These are phyloP conservation scores for Leptopilina drosophilae DNA, from an alignment of 2,888 invertebrate genomes.

Conservation along the genomic window DNA sequence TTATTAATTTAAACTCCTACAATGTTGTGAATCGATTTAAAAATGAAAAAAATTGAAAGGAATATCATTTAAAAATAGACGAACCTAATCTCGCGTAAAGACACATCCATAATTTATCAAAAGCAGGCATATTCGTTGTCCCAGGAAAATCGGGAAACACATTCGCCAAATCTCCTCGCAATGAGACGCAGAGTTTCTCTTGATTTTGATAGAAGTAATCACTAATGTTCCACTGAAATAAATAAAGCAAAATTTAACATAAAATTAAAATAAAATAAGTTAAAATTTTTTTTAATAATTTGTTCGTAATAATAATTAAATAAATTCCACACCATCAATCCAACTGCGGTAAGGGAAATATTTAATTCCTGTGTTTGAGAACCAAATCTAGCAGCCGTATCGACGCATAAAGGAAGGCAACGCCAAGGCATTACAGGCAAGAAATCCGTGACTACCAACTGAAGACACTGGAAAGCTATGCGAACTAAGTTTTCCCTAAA, in stretches of 20 bases:
- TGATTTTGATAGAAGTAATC: slow-evolving; percentile 98
- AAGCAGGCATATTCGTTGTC: slow-evolving; percentile 89
- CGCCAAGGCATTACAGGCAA: slow-evolving; percentile 94
- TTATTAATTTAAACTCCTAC: neutral
- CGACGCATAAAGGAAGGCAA: slow-evolving; percentile 93
- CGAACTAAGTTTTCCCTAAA: slow-evolving; percentile 91
- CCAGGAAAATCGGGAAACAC: slow-evolving; percentile 91
- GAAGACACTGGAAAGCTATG: slow-evolving; percentile 96
- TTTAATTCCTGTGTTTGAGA: slow-evolving; percentile 97
- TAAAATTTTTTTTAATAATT: neutral
- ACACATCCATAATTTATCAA: slow-evolving; percentile 98
- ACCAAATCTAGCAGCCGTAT: slow-evolving; percentile 96
- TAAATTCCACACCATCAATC: slow-evolving; percentile 86
- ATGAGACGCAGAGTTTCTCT: slow-evolving; percentile 86
- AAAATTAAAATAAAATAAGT: too few species aligned
- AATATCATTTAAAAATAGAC: too few species aligned
- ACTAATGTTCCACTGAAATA: slow-evolving; percentile 96
- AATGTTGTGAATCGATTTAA: too few species aligned
- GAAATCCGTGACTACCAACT: slow-evolving; percentile 96
- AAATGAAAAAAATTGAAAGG: too few species aligned
- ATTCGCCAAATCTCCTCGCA: slow-evolving; percentile 84
- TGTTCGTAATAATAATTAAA: neutral
- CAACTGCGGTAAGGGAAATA: slow-evolving; percentile 97
- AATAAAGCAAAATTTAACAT: slow-evolving; percentile 21
- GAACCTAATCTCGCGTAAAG: slow-evolving; percentile 89